phyloP scores from a whole-genome alignment of 2,113 vertebrate species.

The Ovis canadensis region DNA sequence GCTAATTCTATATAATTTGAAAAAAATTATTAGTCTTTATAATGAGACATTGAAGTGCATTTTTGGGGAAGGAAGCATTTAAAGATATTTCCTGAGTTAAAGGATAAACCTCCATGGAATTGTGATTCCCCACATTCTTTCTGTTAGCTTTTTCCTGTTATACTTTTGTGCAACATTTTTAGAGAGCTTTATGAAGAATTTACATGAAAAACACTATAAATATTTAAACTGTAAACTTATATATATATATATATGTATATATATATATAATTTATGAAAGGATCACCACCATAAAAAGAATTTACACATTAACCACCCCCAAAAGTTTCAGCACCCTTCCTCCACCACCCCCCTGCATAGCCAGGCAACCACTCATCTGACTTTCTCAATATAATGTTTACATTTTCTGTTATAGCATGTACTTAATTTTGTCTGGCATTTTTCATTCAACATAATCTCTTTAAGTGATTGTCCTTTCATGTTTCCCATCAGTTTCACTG shows the following conservation, averaged over 20 bases:
- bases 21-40: conserved; percentile 1
- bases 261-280: not conserved
- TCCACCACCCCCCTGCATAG: not conserved
- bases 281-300: not conserved
- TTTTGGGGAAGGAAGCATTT: not conserved
- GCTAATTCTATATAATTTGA: not conserved
- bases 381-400: not conserved
- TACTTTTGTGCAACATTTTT: not conserved
- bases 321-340: not conserved
- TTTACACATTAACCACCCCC: not conserved
- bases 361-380: not conserved
- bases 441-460: not conserved
- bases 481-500: not conserved
- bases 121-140: not conserved
- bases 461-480: not conserved
- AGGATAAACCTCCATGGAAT: not conserved
- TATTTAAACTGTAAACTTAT: not conserved
- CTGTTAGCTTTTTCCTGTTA: not conserved
- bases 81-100: not conserved
- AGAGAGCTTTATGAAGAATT: not conserved
- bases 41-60: not conserved
- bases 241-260: not conserved
- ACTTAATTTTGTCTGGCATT: not conserved
- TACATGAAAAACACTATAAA: not conserved
- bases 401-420: not conserved